These are phyloP conservation scores for Metacarcinus magister DNA, from an alignment of 2,888 invertebrate genomes.

Conservation along the genomic window DNA sequence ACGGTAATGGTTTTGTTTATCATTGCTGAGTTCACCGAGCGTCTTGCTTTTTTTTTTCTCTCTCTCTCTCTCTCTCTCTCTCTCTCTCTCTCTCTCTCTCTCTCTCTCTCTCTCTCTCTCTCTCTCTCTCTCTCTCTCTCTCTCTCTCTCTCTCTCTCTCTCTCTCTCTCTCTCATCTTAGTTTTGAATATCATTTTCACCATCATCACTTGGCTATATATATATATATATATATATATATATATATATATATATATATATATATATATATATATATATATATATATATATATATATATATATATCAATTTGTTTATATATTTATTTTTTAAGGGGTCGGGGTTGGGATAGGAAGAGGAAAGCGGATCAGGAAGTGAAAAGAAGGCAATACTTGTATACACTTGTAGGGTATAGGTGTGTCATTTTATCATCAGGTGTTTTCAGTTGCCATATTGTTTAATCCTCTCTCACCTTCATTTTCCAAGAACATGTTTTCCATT, in stretches of 20 bases:
- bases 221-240: too few relatives aligned
- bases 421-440: neutral
- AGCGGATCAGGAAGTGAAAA: neutral
- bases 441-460: neutral
- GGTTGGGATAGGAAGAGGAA: neutral
- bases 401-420: neutral
- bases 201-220: neutral
- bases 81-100: conserved; percentile 61
- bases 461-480: too few relatives aligned
- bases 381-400: neutral
- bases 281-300: neutral
- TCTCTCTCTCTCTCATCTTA: neutral
- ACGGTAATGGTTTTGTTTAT: too few relatives aligned
- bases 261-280: neutral
- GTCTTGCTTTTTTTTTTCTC: neutral
- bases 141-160: conserved; percentile 8
- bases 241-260: neutral
- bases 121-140: conserved; percentile 23
- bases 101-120: conserved; percentile 1
- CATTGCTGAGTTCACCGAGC: too few relatives aligned
- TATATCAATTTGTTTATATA: neutral
- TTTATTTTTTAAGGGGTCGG: neutral
- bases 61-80: neutral
- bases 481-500: too few relatives aligned
- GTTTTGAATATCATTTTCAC: neutral